Conservation (phyloP, 2,888 invertebrate genomes). For the Deilephila porcellus region DNA sequence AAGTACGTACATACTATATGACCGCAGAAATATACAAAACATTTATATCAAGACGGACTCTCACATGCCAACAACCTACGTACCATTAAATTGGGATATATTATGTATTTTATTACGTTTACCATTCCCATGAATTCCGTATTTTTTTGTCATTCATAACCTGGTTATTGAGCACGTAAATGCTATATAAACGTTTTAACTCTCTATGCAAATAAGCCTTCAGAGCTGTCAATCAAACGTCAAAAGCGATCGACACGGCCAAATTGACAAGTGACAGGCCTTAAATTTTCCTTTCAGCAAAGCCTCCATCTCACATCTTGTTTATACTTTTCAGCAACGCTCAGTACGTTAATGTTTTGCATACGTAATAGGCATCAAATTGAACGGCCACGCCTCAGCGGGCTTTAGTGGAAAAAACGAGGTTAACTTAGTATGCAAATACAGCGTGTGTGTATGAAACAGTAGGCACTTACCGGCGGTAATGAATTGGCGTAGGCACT, state of each 20-base stretch:
- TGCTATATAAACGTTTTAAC: neutral
- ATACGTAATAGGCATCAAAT: conserved; percentile 37
- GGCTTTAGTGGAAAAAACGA: conserved; percentile 32
- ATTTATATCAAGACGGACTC: no score
- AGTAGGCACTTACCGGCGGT: neutral
- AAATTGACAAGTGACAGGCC: neutral
- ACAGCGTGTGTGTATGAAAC: conserved; percentile 7
- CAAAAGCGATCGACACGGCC: neutral
- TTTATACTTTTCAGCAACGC: conserved; percentile 32
- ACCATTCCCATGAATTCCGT: no score
- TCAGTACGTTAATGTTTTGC: conserved; percentile 35
- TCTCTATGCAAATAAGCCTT: neutral
- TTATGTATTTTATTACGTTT: no score
- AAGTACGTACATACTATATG: no score
- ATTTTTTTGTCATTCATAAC: no score
- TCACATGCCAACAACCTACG: no score
- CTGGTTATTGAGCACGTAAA: neutral
- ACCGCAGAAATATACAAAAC: no score
- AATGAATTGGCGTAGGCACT: neutral
- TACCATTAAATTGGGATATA: no score
- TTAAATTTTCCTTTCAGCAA: neutral
- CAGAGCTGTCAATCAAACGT: neutral
- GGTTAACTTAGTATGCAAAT: conserved; percentile 36
- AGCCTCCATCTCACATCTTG: neutral
- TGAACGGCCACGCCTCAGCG: conserved; percentile 28